phyloP scores from a whole-genome alignment of 2,888 invertebrate species.

The Ptychoptera contaminata region DNA sequence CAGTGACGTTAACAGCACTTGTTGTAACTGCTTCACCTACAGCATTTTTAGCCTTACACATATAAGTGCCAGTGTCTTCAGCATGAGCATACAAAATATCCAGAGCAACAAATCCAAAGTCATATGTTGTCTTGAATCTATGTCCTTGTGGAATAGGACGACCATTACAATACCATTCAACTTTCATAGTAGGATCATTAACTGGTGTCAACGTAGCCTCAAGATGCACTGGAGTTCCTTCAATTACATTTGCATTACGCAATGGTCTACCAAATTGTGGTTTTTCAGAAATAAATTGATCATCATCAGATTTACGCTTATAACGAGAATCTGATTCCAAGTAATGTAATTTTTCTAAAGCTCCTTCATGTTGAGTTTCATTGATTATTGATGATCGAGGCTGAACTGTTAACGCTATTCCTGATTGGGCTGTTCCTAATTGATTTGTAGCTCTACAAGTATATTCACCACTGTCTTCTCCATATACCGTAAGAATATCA shows the following conservation, averaged over 20 bases:
- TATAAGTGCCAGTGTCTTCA: slow-evolving; percentile 93
- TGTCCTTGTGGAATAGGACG: slow-evolving; percentile 84
- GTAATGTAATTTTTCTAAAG: slow-evolving; percentile 79
- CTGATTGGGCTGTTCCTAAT: slow-evolving; percentile 67
- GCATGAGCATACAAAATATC: slow-evolving; percentile 94
- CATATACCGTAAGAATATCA: slow-evolving; percentile 85
- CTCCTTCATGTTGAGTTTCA: slow-evolving; percentile 86
- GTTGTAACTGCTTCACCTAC: slow-evolving; percentile 93
- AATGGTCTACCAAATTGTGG: slow-evolving; percentile 81
- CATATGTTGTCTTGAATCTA: slow-evolving; percentile 89
- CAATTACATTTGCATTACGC: slow-evolving; percentile 69
- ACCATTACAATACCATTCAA: slow-evolving; percentile 97
- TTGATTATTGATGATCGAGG: slow-evolving; percentile 70
- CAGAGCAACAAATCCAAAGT: slow-evolving; percentile 93
- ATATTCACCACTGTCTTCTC: slow-evolving; percentile 88
- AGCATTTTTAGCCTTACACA: slow-evolving; percentile 89
- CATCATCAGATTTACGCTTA: slow-evolving; percentile 55
- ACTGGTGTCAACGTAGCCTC: slow-evolving; percentile 93
- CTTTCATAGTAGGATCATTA: slow-evolving; percentile 95
- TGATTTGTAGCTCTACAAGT: slow-evolving; percentile 76
- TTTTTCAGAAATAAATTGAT: slow-evolving; percentile 61
- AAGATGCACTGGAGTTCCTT: slow-evolving; percentile 78
- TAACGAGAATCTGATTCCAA: slow-evolving; percentile 74
- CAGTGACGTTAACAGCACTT: slow-evolving; percentile 72
- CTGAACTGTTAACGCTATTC: slow-evolving; percentile 65